phyloP scores from a whole-genome alignment of 1,140 invertebrate species.

The Solenopsis invicta region DNA sequence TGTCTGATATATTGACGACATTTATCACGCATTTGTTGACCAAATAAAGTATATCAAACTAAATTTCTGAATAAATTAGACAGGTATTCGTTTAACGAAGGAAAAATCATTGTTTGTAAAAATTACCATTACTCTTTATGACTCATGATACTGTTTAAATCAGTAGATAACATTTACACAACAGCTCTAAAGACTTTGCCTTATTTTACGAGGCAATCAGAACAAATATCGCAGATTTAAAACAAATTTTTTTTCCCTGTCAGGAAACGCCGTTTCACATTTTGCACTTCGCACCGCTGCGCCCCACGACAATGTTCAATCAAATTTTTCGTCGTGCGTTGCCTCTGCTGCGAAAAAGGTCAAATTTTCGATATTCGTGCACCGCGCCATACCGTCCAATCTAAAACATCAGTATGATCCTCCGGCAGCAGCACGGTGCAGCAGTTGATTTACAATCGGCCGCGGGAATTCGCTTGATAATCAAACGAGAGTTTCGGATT shows the following conservation, averaged over 20 bases:
- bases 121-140: not conserved
- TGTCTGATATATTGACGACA: not conserved
- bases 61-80: not conserved
- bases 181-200: not conserved
- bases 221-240: not conserved
- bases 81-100: not conserved
- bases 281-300: not conserved
- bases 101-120: not conserved
- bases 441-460: slow-evolving; percentile 76
- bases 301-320: slow-evolving; percentile 48
- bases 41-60: not conserved
- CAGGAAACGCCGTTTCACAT: not conserved
- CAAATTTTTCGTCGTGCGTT: slow-evolving; percentile 12
- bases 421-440: not conserved
- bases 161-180: not conserved
- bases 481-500: slow-evolving; percentile 75
- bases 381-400: slow-evolving; percentile 21
- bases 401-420: slow-evolving; percentile 64
- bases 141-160: not conserved
- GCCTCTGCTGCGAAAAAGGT: slow-evolving; percentile 19
- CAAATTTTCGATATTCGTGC: slow-evolving; percentile 46
- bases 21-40: not conserved
- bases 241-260: not conserved
- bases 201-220: not conserved
- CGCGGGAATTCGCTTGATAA: slow-evolving; percentile 67